Conservation (phyloP, 2,113 vertebrate genomes). For the Elachura formosa region DNA sequence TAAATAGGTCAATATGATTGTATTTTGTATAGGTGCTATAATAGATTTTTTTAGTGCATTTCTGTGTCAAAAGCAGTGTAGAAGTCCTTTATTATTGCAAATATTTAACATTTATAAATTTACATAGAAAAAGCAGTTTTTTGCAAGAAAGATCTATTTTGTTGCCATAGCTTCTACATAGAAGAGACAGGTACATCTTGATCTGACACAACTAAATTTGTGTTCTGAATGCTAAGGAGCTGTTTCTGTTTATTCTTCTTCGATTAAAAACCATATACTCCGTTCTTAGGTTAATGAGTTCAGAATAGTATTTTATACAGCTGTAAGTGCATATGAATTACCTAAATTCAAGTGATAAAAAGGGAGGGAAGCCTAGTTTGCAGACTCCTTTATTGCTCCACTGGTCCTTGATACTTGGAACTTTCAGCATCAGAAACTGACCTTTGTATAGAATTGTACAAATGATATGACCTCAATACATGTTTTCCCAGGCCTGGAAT, state of each 20-base stretch:
- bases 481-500: neutral
- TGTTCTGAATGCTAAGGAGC: neutral
- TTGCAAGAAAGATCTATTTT: neutral
- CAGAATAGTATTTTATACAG: neutral
- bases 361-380: neutral
- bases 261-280: neutral
- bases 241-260: neutral
- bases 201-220: neutral
- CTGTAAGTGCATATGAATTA: neutral
- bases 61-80: neutral
- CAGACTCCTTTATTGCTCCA: neutral
- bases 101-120: neutral
- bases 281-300: neutral
- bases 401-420: neutral
- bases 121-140: neutral
- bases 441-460: neutral
- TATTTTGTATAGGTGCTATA: neutral
- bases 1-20: neutral
- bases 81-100: neutral
- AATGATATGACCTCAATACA: neutral
- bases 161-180: neutral
- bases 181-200: neutral
- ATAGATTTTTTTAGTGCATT: neutral
- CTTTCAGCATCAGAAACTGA: neutral
- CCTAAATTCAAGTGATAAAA: neutral